Percentiles rank a stretch among this genome's conserved stretches.
phyloP scores from a whole-genome alignment of 2,888 invertebrate genomes.

The Halictus ligatus region DNA sequence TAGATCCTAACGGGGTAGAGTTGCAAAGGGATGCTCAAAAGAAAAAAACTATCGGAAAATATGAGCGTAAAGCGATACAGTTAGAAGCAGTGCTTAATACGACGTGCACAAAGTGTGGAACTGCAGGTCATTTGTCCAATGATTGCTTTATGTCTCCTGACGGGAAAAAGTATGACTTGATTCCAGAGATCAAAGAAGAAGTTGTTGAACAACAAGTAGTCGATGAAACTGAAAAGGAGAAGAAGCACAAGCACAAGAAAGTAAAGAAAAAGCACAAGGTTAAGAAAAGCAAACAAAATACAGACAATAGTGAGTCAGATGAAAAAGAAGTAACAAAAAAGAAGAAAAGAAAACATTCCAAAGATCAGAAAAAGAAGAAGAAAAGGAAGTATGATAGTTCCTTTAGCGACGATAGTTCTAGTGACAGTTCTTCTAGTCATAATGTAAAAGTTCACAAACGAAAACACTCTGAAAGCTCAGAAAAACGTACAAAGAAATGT shows the following conservation, averaged over 20 bases:
- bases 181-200: constrained; percentile 79
- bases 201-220: constrained; percentile 54
- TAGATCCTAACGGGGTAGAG: constrained; percentile 84
- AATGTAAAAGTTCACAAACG: constrained; percentile 68
- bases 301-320: constrained; percentile 67
- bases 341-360: constrained; percentile 75
- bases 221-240: constrained; percentile 65
- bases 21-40: constrained; percentile 81
- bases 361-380: constrained; percentile 72
- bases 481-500: constrained; percentile 78
- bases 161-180: constrained; percentile 83
- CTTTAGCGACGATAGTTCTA: constrained; percentile 70
- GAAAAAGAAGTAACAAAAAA: constrained; percentile 69
- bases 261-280: constrained; percentile 79
- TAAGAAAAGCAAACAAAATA: constrained; percentile 73
- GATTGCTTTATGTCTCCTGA: constrained; percentile 83
- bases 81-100: constrained; percentile 83
- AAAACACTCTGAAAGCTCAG: constrained; percentile 61
- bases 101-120: constrained; percentile 83
- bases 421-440: constrained; percentile 61
- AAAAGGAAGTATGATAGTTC: constrained; percentile 66
- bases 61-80: constrained; percentile 79
- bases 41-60: constrained; percentile 73
- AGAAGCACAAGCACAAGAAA: constrained; percentile 77
- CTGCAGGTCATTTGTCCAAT: constrained; percentile 81